Base-by-base conservation (phyloP, 2,888 invertebrate species). In the Zhuqinia jingwanae region DNA sequence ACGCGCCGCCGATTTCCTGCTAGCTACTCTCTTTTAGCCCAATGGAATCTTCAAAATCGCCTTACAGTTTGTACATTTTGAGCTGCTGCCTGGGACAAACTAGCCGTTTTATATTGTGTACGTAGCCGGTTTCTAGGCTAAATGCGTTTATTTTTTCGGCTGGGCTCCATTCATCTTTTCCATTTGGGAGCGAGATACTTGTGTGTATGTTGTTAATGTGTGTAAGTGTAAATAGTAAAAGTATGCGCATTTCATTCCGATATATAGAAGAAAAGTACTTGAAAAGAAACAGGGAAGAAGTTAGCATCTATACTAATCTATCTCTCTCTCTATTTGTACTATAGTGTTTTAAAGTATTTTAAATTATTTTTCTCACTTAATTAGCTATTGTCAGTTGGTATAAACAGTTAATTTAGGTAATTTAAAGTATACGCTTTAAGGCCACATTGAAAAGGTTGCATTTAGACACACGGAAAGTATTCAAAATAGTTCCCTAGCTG, bases 151-250 rank as follows among this genome's bases (percentile, higher is more conserved):
- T 65, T 42, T 77, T 63, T 68, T 77, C 68, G 78, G 78, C 77
- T 84, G 45, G 77, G 77, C 85, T 85, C 85, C 85, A 85, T 85
- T 85, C 85, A 78, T 85, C 65, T 70, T 83, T 56, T 36, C 50
- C 42, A 17, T 60, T 58, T 56, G 11, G 17, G 27, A 53, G 30
- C 45, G 25, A 77, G 58, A n/a, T 42, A 22, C n/a, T 47, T 70
- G 70, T 70, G 20, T 60, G 11, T n/a, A n/a, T 65, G 30, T n/a
- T 68, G 42, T 42, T 42, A 15, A 36, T 76, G 76, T 76, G 30
- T 56, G 27, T 1, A 17, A 17, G 20, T 58, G 58, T 45, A 73
- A 81, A 73, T 73, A 73, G 47, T 73, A 73, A 73, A 73, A 73
- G 58, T 60, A 60, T 27, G 27, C 25, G 27, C 58, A 10, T 25